phyloP scores from a whole-genome alignment of 2,113 vertebrate genomes.

The Eptatretus burgeri region DNA sequence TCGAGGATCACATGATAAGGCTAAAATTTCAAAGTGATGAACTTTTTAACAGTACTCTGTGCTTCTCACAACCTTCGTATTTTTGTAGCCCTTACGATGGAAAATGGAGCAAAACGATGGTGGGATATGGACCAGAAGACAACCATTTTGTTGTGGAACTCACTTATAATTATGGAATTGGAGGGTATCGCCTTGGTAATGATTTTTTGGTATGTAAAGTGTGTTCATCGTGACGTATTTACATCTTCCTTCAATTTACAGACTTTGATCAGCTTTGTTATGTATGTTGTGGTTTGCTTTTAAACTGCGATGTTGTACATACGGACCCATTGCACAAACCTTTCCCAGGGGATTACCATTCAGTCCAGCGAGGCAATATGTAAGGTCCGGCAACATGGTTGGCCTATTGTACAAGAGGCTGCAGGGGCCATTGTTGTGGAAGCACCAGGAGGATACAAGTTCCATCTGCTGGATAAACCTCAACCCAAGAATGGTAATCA shows the following conservation, averaged over 20 bases:
- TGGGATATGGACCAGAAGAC: constrained; percentile 68
- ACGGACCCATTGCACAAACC: no score
- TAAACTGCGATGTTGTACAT: no score
- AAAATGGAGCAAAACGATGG: constrained; percentile 97
- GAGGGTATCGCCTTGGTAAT: constrained; percentile 50
- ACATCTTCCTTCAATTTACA: not conserved
- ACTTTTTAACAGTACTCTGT: no score
- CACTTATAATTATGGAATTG: constrained; percentile 81
- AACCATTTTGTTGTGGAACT: constrained; percentile 66
- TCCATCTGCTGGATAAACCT: constrained; percentile 41
- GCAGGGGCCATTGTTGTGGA: constrained; percentile 32
- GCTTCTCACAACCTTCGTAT: no score
- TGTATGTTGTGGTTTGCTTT: not conserved
- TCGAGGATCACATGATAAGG: no score
- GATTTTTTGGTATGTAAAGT: constrained; percentile 43
- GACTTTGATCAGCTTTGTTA: rapidly evolving
- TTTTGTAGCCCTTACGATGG: constrained; percentile 56
- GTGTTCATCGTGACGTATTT: no score
- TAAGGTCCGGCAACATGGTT: constrained; percentile 39
- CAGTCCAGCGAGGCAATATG: constrained; percentile 48
- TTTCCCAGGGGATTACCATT: constrained; percentile 40
- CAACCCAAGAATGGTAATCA: constrained; percentile 26
- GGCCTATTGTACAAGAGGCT: constrained; percentile 38
- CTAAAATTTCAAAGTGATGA: no score
- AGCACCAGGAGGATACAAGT: constrained; percentile 65